Percentiles rank a stretch among this genome's conserved stretches.
These are phyloP conservation scores for Malacosoma neustria DNA, from an alignment of 2,888 invertebrate genomes.

Conservation along the genomic window DNA sequence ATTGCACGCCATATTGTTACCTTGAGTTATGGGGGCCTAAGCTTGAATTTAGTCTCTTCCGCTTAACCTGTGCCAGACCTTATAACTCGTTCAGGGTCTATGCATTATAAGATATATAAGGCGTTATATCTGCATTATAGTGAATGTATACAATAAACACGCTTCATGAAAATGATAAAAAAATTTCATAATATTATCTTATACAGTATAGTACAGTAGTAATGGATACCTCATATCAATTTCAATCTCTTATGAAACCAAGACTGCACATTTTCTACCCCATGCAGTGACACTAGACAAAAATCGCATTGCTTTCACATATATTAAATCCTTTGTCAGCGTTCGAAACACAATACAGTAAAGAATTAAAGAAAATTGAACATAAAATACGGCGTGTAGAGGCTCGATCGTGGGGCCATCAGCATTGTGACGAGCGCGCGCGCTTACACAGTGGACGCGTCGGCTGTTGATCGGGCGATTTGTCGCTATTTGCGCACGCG, in stretches of 20 bases:
- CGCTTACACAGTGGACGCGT: constrained; percentile 10
- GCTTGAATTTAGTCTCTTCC: constrained; percentile 49
- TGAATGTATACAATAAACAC: too few relatives aligned
- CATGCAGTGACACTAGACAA: constrained; percentile 66
- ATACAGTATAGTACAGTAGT: too few relatives aligned
- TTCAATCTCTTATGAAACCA: constrained; percentile 8
- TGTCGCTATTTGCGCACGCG: constrained; percentile 53
- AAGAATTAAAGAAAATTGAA: constrained; percentile 58
- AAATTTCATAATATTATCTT: too few relatives aligned
- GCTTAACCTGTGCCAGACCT: constrained; percentile 27
- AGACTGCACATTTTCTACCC: constrained; percentile 44
- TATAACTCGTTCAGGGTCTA: too few relatives aligned
- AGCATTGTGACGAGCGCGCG: constrained; percentile 30
- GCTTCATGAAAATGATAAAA: too few relatives aligned
- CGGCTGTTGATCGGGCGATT: constrained; percentile 51
- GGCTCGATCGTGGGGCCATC: constrained; percentile 48
- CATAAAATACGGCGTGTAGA: constrained; percentile 57
- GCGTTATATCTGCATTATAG: too few relatives aligned
- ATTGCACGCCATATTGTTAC: constrained; percentile 68
- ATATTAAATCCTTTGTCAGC: constrained; percentile 52
- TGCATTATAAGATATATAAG: too few relatives aligned
- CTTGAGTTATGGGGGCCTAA: constrained; percentile 54
- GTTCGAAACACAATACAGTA: constrained; percentile 50
- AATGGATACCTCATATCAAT: too few relatives aligned
- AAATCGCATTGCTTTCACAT: constrained; percentile 59